These are phyloP conservation scores for Cyphomyrus plagiostoma DNA, from an alignment of 2,113 vertebrate species.

Conservation along the genomic window DNA sequence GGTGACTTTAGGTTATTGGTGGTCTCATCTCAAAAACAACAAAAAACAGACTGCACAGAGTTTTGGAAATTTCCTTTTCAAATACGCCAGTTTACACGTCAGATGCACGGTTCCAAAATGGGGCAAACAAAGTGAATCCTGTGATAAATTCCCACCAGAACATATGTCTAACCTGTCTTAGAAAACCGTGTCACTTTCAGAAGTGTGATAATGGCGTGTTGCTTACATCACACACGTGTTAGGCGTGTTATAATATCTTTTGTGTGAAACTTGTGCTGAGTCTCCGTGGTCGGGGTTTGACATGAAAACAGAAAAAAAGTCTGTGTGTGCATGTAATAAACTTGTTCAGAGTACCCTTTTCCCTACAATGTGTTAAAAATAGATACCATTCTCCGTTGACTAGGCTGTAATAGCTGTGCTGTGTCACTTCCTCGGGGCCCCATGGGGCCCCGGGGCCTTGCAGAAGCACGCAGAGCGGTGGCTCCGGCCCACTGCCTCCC, in stretches of 20 bases:
- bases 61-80: neutral
- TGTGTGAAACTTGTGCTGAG: neutral
- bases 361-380: neutral
- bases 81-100: neutral
- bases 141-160: neutral
- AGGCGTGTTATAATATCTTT: neutral
- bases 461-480: slow-evolving; percentile 25
- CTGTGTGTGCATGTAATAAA: neutral
- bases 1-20: neutral
- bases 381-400: slow-evolving; percentile 11
- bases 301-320: neutral
- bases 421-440: slow-evolving; percentile 27
- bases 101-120: neutral
- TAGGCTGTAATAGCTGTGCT: slow-evolving; percentile 29
- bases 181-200: neutral
- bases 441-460: slow-evolving; percentile 32
- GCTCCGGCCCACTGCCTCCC: slow-evolving; percentile 19
- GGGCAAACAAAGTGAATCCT: neutral
- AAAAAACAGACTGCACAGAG: neutral
- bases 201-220: neutral
- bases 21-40: neutral
- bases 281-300: neutral
- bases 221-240: neutral
- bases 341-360: neutral
- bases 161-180: neutral